Percentiles rank a stretch among this genome's conserved stretches.
Conservation (phyloP, 2,797 vertebrate genomes). For the Crocodylus rhombifer region DNA sequence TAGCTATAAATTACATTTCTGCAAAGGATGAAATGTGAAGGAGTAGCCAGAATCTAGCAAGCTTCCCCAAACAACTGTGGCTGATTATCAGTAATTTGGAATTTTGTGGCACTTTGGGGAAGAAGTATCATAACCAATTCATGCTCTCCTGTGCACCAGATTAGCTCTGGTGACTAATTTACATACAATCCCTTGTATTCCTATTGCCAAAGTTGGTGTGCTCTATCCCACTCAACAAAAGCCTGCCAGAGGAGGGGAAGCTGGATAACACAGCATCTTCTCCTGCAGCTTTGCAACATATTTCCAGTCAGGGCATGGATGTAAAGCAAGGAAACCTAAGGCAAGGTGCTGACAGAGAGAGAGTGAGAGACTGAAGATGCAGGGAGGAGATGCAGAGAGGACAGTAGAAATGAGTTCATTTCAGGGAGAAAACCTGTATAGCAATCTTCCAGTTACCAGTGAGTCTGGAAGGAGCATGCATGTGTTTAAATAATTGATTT, state of each 20-base stretch:
- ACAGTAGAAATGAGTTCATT: neutral
- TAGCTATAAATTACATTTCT: neutral
- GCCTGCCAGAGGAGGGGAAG: no score
- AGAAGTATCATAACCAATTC: neutral
- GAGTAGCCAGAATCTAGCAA: neutral
- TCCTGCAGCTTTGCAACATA: no score
- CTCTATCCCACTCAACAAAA: no score
- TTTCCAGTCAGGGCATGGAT: neutral
- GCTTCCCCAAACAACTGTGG: neutral
- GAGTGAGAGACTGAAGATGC: neutral
- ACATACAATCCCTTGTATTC: neutral
- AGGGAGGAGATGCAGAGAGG: neutral
- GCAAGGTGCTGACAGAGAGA: neutral
- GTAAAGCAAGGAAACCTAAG: neutral
- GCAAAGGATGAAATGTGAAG: neutral
- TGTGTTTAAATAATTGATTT: no score
- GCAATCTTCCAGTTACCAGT: neutral
- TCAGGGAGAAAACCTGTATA: neutral
- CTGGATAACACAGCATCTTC: no score
- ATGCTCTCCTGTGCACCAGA: neutral
- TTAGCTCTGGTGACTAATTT: neutral
- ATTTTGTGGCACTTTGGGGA: neutral
- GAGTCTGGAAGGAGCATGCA: no score
- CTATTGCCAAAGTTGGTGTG: no score
- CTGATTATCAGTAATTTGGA: neutral